phyloP scores from a whole-genome alignment of 2,113 vertebrate species.

The Meleagris gallopavo region DNA sequence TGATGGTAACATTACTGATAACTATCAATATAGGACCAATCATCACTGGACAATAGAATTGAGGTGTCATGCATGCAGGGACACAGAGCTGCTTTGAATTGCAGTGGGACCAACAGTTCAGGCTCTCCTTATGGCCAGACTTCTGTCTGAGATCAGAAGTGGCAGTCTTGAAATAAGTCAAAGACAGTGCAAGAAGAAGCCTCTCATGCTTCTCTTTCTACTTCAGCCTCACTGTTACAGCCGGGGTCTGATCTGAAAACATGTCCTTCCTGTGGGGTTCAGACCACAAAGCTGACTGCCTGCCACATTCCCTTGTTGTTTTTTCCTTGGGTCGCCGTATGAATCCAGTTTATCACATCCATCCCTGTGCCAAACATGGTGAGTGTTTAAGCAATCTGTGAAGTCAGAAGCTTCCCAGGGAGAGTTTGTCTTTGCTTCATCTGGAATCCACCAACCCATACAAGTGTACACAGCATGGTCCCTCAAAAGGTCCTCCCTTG shows the following conservation, averaged over 20 bases:
- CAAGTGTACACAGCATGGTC: slow-evolving; percentile 1
- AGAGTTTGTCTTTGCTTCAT: slow-evolving; percentile 61
- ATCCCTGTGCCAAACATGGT: slow-evolving; percentile 25
- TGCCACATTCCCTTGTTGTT: slow-evolving; percentile 61
- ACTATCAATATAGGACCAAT: not conserved
- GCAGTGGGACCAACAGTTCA: not conserved
- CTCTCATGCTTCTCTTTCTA: not conserved
- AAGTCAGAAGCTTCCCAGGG: slow-evolving; percentile 68
- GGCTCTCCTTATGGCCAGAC: not conserved
- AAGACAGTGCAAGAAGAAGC: not conserved
- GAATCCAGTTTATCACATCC: slow-evolving; percentile 63
- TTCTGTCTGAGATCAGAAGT: not conserved
- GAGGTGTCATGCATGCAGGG: rapidly evolving
- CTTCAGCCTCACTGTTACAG: slow-evolving; percentile 7
- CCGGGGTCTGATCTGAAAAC: slow-evolving; percentile 28
- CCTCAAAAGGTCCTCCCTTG: slow-evolving; percentile 35
- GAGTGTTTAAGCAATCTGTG: slow-evolving; percentile 51
- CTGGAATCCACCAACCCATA: slow-evolving; percentile 39
- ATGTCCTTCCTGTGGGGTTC: slow-evolving; percentile 65
- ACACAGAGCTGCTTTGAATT: not conserved
- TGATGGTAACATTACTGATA: not conserved
- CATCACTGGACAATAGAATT: not conserved
- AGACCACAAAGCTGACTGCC: slow-evolving; percentile 67
- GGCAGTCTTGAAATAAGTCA: not conserved
- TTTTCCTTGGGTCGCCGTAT: slow-evolving; percentile 15